phyloP scores from a whole-genome alignment of 2,888 invertebrate species.

The Bedellia somnulentella region DNA sequence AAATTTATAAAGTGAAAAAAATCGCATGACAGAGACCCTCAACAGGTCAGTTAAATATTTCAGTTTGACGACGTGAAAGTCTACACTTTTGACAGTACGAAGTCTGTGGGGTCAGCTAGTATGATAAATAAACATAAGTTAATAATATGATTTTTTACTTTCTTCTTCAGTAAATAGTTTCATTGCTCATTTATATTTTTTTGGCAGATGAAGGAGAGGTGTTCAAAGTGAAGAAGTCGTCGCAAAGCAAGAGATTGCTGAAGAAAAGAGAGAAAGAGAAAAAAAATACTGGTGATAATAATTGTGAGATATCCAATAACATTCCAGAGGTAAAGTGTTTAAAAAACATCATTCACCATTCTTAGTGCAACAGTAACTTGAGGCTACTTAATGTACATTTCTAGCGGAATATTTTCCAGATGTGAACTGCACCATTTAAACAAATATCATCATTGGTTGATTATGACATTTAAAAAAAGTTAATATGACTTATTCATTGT shows the following conservation, averaged over 20 bases:
- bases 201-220: conserved; percentile 74
- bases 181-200: too few relatives aligned
- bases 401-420: too few relatives aligned
- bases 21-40: too few relatives aligned
- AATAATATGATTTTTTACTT: not conserved
- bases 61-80: too few relatives aligned
- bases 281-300: conserved; percentile 30
- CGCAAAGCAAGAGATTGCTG: conserved; percentile 87
- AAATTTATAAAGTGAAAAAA: too few relatives aligned
- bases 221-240: conserved; percentile 95
- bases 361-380: not conserved
- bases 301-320: conserved; percentile 42
- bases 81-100: not conserved
- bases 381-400: too few relatives aligned
- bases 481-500: too few relatives aligned
- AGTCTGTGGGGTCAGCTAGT: not conserved
- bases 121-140: not conserved
- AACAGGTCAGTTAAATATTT: too few relatives aligned
- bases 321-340: conserved; percentile 38
- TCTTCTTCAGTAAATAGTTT: conserved; percentile 63
- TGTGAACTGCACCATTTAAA: too few relatives aligned
- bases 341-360: not conserved
- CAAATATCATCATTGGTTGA: too few relatives aligned
- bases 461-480: too few relatives aligned
- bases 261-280: conserved; percentile 80